Evolutionary conservation across 2,113 vertebrate species (phyloP).

Genomic region (Dryoscopus gambensis): DNA sequence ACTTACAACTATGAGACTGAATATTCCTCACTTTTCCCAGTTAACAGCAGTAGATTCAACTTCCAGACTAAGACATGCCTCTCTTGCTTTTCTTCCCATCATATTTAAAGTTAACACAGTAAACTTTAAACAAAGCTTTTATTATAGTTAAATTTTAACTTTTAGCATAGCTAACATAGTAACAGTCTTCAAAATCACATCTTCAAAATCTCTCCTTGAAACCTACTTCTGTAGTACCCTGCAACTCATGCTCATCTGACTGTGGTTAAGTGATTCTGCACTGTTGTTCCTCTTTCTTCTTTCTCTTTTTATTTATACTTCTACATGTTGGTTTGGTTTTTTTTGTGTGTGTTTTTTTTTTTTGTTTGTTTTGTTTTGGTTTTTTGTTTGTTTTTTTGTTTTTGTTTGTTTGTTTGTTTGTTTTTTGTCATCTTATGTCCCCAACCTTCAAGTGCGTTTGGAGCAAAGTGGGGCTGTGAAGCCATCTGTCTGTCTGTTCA

Average conservation of each 20-base stretch:
- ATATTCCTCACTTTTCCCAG: neutral
- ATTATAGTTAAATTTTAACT: neutral
- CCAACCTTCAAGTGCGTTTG: neutral
- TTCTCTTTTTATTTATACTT: neutral
- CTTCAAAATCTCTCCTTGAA: neutral
- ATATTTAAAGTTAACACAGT: neutral
- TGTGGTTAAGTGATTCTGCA: neutral
- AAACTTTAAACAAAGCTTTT: neutral
- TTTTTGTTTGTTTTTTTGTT: neutral
- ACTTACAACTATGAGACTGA: neutral
- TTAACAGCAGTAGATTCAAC: neutral
- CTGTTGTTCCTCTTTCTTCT: neutral
- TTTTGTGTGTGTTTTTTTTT: neutral
- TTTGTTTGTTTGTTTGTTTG: too few species aligned
- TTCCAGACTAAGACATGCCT: neutral
- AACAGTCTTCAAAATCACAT: neutral
- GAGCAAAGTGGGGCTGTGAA: neutral
- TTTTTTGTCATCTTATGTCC: neutral
- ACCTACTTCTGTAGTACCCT: neutral
- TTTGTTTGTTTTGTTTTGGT: neutral
- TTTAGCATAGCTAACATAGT: neutral
- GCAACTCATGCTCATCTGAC: neutral
- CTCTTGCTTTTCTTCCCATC: neutral
- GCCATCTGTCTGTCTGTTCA: neutral
- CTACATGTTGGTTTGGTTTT: neutral